These are phyloP conservation scores for Nesometra sesokonis DNA, from an alignment of 35 echinoderm and acorn worm species.

Conservation along the genomic window DNA sequence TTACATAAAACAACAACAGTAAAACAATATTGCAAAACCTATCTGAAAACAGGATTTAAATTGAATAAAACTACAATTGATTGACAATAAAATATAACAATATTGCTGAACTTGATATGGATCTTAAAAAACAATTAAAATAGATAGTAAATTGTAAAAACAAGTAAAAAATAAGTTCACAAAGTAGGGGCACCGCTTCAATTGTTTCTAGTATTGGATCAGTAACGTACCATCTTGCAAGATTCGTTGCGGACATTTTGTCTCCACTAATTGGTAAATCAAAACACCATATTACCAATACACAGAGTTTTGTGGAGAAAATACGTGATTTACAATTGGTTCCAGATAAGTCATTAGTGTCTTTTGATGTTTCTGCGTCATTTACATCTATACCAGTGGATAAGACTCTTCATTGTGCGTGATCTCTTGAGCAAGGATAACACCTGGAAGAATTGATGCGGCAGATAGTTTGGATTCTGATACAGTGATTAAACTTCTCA, in stretches of 20 bases:
- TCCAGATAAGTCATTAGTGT: background rate
- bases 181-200: background rate
- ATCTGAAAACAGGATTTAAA: no score
- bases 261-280: background rate
- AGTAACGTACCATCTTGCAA: background rate
- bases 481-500: no score
- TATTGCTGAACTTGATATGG: no score
- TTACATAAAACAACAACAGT: no score
- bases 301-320: background rate
- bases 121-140: no score
- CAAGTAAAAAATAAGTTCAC: no score
- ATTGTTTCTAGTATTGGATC: background rate
- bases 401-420: background rate
- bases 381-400: slow-evolving; percentile 2
- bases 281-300: background rate
- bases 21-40: no score
- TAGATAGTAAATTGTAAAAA: no score
- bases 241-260: background rate
- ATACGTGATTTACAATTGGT: background rate
- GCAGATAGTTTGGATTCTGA: no score
- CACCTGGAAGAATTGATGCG: background rate
- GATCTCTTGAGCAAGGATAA: background rate
- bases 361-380: background rate
- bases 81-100: no score
- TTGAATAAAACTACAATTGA: no score